A percentile compares a stretch with the other conserved stretches of the same genome.
phyloP scores from a whole-genome alignment of 1,140 invertebrate genomes.

The Hylaeus volcanicus region DNA sequence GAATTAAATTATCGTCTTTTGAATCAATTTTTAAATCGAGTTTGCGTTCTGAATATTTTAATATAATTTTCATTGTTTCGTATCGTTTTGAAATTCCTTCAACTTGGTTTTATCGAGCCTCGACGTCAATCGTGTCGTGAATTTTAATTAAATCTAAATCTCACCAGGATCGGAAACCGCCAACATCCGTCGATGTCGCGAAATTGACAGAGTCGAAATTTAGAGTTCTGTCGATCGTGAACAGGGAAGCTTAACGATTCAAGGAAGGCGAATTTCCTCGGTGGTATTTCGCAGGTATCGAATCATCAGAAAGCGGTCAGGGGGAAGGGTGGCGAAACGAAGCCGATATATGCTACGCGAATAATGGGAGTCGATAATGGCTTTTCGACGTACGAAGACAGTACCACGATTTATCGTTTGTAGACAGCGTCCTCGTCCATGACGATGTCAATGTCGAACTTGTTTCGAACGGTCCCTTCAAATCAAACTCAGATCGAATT shows the following conservation, averaged over 20 bases:
- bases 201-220: conserved; percentile 57
- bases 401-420: conserved; percentile 65
- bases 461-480: not conserved
- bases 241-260: conserved; percentile 56
- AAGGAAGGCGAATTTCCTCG: conserved; percentile 57
- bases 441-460: not conserved
- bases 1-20: too few species aligned
- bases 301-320: conserved; percentile 39
- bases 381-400: conserved; percentile 61
- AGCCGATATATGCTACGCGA: conserved; percentile 56
- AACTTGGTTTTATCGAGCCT: too few species aligned
- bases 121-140: not conserved
- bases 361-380: conserved; percentile 63
- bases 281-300: conserved; percentile 58
- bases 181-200: conserved; percentile 14
- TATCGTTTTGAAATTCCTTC: too few species aligned
- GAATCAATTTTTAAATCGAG: too few species aligned
- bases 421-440: conserved; percentile 50
- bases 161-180: not conserved
- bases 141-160: conserved; percentile 25
- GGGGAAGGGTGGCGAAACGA: conserved; percentile 24
- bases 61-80: too few species aligned
- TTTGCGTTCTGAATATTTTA: too few species aligned
- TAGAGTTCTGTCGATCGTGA: conserved; percentile 43
- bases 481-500: not conserved